phyloP scores from a whole-genome alignment of 1,140 invertebrate species.

The Zaprionus davidi region DNA sequence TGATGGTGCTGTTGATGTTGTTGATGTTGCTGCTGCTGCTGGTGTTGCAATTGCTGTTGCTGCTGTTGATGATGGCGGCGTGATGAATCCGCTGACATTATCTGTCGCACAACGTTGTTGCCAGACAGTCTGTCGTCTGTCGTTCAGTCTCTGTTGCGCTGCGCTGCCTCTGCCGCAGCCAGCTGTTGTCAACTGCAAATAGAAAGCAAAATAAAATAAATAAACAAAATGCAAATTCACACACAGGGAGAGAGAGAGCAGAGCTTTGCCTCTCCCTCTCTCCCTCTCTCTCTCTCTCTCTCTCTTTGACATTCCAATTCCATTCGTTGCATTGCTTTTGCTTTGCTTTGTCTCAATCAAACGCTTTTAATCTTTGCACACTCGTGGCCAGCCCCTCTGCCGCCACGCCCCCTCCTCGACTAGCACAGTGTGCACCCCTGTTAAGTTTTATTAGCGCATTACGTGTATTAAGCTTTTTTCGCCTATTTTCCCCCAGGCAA shows the following conservation, averaged over 20 bases:
- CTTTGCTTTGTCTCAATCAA: slow-evolving; percentile 76
- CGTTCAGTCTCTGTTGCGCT: slow-evolving; percentile 41
- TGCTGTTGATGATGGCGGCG: slow-evolving; percentile 63
- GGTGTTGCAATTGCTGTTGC: slow-evolving; percentile 8
- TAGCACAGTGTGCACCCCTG: slow-evolving; percentile 16
- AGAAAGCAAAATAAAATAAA: slow-evolving; percentile 60
- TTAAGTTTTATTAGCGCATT: slow-evolving; percentile 45
- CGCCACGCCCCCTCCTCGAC: neutral
- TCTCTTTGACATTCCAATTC: slow-evolving; percentile 40
- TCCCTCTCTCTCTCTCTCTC: slow-evolving; percentile 10
- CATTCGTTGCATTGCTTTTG: slow-evolving; percentile 64
- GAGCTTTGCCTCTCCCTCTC: slow-evolving; percentile 15
- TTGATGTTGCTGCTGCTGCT: slow-evolving; percentile 14
- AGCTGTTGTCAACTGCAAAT: slow-evolving; percentile 74
- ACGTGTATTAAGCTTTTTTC: slow-evolving; percentile 25
- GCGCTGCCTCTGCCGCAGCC: slow-evolving; percentile 41
- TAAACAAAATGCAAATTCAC: slow-evolving; percentile 48
- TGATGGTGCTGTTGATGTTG: neutral
- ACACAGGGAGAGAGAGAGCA: neutral
- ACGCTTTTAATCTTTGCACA: slow-evolving; percentile 73
- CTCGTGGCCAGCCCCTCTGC: slow-evolving; percentile 38
- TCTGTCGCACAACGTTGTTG: slow-evolving; percentile 30
- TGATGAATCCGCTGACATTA: slow-evolving; percentile 84
- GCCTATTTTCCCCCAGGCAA: slow-evolving; percentile 2
- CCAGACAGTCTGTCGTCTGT: slow-evolving; percentile 45